phyloP scores from a whole-genome alignment of 2,113 vertebrate species.

The Pelobates fuscus region DNA sequence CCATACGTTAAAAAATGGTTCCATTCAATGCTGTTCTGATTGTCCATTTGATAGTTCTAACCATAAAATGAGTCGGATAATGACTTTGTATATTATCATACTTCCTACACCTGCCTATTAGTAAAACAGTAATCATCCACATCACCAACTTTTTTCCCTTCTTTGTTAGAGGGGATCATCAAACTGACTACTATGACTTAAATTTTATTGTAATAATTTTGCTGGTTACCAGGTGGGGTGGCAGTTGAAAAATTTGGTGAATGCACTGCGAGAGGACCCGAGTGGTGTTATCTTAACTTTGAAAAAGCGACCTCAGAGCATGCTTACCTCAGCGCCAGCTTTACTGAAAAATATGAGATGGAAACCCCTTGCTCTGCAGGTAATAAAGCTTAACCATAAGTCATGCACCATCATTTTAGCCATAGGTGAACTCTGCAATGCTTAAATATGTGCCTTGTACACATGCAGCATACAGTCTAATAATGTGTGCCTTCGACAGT shows the following conservation, averaged over 20 bases:
- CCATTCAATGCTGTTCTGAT: too few species aligned
- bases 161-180: slow-evolving; percentile 68
- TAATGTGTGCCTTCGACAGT: slow-evolving; percentile 63
- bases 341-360: slow-evolving; percentile 99
- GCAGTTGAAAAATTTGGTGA: slow-evolving; percentile 99
- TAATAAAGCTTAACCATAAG: slow-evolving; percentile 87
- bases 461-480: slow-evolving; percentile 74
- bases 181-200: slow-evolving; percentile 76
- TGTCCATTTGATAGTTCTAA: too few species aligned
- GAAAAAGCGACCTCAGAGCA: slow-evolving; percentile 99
- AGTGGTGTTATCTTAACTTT: slow-evolving; percentile 98
- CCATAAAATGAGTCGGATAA: too few species aligned
- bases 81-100: not conserved
- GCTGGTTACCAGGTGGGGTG: slow-evolving; percentile 90
- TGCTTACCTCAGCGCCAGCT: slow-evolving; percentile 97
- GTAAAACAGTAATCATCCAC: slow-evolving; percentile 5
- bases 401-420: slow-evolving; percentile 82
- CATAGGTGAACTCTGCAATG: slow-evolving; percentile 73
- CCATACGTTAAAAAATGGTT: too few species aligned
- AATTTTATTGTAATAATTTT: slow-evolving; percentile 83
- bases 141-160: slow-evolving; percentile 1
- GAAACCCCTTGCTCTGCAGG: slow-evolving; percentile 99
- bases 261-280: slow-evolving; percentile 96
- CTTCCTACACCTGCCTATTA: not conserved
- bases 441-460: slow-evolving; percentile 77